A percentile compares a stretch with the other conserved stretches of the same genome.
phyloP scores from a whole-genome alignment of 1,140 invertebrate genomes.

The Anagrus nilaparvatae region DNA sequence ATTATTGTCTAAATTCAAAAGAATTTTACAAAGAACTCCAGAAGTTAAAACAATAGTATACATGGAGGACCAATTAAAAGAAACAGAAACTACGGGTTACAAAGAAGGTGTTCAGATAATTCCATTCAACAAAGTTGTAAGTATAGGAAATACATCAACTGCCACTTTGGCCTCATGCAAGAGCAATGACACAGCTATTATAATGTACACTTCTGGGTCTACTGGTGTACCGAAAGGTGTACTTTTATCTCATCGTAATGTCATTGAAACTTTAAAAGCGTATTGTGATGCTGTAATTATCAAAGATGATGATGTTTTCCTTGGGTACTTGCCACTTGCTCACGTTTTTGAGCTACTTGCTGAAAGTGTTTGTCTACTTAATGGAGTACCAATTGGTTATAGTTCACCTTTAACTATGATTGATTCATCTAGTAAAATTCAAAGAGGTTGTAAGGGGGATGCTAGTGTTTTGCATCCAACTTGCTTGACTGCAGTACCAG shows the following conservation, averaged over 20 bases:
- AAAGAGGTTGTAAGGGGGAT: conserved; percentile 83
- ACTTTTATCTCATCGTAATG: conserved; percentile 79
- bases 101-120: conserved; percentile 39
- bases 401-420: conserved; percentile 91
- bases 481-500: conserved; percentile 89
- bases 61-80: conserved; percentile 77
- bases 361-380: conserved; percentile 60
- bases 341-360: conserved; percentile 93
- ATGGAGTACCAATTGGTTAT: conserved; percentile 93
- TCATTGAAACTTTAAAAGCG: conserved; percentile 78
- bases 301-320: conserved; percentile 68
- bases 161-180: conserved; percentile 47
- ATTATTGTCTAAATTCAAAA: conserved; percentile 79
- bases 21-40: conserved; percentile 57
- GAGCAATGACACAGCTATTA: conserved; percentile 73
- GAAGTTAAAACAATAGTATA: conserved; percentile 71
- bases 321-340: conserved; percentile 92
- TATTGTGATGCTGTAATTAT: conserved; percentile 73
- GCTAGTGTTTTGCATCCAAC: conserved; percentile 84
- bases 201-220: conserved; percentile 94
- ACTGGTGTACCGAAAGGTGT: conserved; percentile 87
- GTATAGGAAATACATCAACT: conserved; percentile 24
- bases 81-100: conserved; percentile 55
- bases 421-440: conserved; percentile 92
- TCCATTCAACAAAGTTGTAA: conserved; percentile 28